Evolutionary conservation across 2,888 invertebrate genomes (phyloP).

Genomic region (Trichacis sp.): DNA sequence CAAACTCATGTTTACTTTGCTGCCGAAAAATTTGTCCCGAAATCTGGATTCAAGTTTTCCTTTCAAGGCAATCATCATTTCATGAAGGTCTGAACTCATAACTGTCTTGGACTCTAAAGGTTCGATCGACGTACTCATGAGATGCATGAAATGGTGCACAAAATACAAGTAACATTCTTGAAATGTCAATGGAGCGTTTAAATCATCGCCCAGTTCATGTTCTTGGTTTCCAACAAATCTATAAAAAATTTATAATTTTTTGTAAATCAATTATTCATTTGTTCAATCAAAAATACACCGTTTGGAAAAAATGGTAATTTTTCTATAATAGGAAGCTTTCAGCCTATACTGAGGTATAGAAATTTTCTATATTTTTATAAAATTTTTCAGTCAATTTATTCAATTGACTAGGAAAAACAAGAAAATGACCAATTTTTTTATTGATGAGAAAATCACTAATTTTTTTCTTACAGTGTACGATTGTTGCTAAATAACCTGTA

Average conservation of each 20-base stretch:
- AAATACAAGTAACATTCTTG: constrained; percentile 29
- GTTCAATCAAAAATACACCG: no score
- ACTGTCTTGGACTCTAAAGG: not conserved
- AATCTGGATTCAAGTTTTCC: not conserved
- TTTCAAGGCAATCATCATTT: not conserved
- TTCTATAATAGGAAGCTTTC: no score
- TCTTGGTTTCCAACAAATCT: not conserved
- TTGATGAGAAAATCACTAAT: no score
- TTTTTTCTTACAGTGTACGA: no score
- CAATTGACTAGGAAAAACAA: no score
- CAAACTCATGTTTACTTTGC: not conserved
- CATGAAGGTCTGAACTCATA: not conserved
- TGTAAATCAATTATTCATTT: not conserved
- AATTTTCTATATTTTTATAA: no score
- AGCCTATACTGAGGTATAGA: no score
- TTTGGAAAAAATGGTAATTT: no score
- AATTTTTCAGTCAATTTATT: no score
- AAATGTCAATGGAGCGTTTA: constrained; percentile 10
- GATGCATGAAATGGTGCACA: constrained; percentile 20
- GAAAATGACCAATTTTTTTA: no score
- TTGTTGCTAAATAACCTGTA: no score
- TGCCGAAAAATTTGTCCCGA: not conserved
- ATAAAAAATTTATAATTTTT: not conserved
- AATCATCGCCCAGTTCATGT: no score
- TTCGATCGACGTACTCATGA: not conserved